Evolutionary conservation across 2,888 invertebrate species (phyloP).

Genomic region (Lampropteryx suffumata): DNA sequence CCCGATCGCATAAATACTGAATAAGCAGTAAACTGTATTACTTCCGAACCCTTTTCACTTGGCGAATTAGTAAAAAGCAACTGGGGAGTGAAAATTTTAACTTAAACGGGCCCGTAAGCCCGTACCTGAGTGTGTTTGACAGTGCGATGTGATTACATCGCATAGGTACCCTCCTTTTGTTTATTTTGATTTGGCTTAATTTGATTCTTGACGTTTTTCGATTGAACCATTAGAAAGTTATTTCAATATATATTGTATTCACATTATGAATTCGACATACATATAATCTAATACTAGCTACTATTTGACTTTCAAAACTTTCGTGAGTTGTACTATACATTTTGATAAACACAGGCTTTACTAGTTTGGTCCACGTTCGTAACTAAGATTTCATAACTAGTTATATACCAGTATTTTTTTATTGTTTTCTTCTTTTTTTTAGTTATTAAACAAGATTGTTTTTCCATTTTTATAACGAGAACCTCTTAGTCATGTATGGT

Average conservation of each 20-base stretch:
- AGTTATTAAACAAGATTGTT: no score
- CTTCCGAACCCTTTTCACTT: constrained; percentile 83
- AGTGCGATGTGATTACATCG: constrained; percentile 78
- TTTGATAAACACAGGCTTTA: no score
- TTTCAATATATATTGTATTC: not conserved
- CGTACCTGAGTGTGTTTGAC: constrained; percentile 80
- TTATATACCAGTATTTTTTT: no score
- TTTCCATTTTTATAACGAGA: no score
- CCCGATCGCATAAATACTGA: constrained; percentile 80
- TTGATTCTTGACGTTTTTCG: constrained; percentile 71
- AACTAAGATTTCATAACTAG: no score
- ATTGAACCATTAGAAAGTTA: constrained; percentile 42
- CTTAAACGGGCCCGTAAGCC: constrained; percentile 77
- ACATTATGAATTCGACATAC: no score
- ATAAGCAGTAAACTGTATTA: constrained; percentile 83
- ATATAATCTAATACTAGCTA: no score
- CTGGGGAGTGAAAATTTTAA: constrained; percentile 82
- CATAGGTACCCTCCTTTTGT: constrained; percentile 75
- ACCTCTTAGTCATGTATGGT: no score
- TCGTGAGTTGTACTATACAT: no score
- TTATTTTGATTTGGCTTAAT: constrained; percentile 78
- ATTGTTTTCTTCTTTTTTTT: no score
- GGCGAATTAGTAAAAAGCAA: constrained; percentile 83
- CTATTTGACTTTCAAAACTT: no score
- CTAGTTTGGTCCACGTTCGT: no score